Percentiles rank a stretch among this genome's conserved stretches.
phyloP scores from a whole-genome alignment of 1,140 invertebrate species.

The Zaprionus kolodkinae region DNA sequence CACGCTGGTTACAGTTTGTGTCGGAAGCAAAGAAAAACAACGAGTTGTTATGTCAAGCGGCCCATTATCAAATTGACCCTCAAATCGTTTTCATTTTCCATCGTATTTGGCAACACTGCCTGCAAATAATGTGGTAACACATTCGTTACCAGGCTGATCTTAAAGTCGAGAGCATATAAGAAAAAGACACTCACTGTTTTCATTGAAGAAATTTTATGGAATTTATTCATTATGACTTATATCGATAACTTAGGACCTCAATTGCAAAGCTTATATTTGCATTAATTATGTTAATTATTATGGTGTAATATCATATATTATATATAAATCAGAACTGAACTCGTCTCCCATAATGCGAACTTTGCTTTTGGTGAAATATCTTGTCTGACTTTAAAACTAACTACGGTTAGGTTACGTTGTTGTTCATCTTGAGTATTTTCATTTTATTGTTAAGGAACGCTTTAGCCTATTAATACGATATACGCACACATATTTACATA shows the following conservation, averaged over 20 bases:
- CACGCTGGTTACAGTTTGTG: conserved; percentile 14
- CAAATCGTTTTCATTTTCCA: no score
- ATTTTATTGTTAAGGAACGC: conserved; percentile 48
- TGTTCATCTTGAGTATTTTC: conserved; percentile 24
- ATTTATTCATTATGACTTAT: conserved; percentile 66
- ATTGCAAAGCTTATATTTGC: conserved; percentile 63
- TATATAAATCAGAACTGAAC: conserved; percentile 30
- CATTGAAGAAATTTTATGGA: conserved; percentile 66
- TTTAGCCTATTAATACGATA: conserved; percentile 29
- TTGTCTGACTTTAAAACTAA: conserved; percentile 64
- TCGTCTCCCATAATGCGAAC: conserved; percentile 33
- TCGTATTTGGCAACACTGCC: no score
- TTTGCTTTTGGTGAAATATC: conserved; percentile 52
- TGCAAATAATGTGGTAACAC: no score
- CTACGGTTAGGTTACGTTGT: conserved; percentile 41
- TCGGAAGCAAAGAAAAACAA: conserved; percentile 19
- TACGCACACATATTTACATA: conserved; percentile 62
- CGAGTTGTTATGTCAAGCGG: not conserved
- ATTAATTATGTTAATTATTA: conserved; percentile 36
- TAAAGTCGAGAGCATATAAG: no score
- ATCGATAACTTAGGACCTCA: conserved; percentile 56
- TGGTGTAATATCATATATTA: conserved; percentile 12
- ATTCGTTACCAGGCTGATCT: no score
- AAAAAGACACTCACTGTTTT: conserved; percentile 9
- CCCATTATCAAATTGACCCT: conserved; percentile 43